These are phyloP conservation scores for Formica aserva DNA, from an alignment of 2,888 invertebrate species.

Conservation along the genomic window DNA sequence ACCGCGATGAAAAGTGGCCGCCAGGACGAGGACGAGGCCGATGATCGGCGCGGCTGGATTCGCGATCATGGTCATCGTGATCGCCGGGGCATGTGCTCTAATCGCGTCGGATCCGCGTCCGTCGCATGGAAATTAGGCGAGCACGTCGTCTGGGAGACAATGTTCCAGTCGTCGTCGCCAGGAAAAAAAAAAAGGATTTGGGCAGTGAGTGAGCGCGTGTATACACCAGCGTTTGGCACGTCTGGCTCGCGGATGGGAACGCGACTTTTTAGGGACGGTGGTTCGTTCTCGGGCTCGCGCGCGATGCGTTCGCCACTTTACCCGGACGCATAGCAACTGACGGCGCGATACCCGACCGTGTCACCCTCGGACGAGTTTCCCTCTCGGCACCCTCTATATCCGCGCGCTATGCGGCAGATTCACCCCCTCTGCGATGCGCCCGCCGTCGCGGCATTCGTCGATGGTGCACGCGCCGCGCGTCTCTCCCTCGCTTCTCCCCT, in stretches of 20 bases:
- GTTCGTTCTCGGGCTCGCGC: constrained; percentile 56
- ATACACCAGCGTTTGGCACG: too few species aligned
- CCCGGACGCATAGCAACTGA: constrained; percentile 78
- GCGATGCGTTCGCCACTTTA: constrained; percentile 71
- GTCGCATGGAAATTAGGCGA: constrained; percentile 58
- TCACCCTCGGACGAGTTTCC: constrained; percentile 64
- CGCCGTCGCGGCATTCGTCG: constrained; percentile 39
- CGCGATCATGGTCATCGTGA: constrained; percentile 77
- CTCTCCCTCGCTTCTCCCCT: not conserved
- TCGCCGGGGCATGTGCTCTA: constrained; percentile 80
- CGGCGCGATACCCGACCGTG: constrained; percentile 45
- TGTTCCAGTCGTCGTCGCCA: constrained; percentile 16
- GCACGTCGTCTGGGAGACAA: constrained; percentile 6
- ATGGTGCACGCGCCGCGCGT: constrained; percentile 36
- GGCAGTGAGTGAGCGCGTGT: constrained; percentile 5
- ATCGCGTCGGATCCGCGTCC: constrained; percentile 66
- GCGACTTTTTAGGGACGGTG: constrained; percentile 56
- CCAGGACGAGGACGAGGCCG: constrained; percentile 75
- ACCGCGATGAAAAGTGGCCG: constrained; percentile 78
- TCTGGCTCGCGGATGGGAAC: constrained; percentile 55
- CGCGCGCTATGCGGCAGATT: constrained; percentile 76
- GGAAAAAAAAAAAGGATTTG: not conserved
- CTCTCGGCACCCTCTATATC: constrained; percentile 66
- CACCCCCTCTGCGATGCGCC: constrained; percentile 55
- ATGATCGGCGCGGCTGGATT: constrained; percentile 75